These are phyloP conservation scores for Morone saxatilis DNA, from an alignment of 2,113 vertebrate species.

Conservation along the genomic window DNA sequence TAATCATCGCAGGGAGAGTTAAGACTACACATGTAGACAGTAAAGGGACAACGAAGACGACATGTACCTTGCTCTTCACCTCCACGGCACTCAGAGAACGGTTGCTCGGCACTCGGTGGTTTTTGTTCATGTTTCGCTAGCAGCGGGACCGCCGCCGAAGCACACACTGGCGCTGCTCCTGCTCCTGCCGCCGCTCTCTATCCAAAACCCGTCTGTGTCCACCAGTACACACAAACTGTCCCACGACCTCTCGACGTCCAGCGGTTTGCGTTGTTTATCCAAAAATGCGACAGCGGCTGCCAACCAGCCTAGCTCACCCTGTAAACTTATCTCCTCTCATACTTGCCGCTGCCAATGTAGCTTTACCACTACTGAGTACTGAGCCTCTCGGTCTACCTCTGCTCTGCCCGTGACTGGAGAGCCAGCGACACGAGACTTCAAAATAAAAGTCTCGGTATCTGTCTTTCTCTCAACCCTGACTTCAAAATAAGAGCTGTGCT, in stretches of 20 bases:
- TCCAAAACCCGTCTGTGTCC: slow-evolving; percentile 21
- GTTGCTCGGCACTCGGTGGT: slow-evolving; percentile 85
- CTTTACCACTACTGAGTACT: background rate
- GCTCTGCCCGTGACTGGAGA: slow-evolving; percentile 2
- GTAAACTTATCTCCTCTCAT: slow-evolving; percentile 68
- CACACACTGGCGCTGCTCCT: slow-evolving; percentile 66
- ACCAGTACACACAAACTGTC: background rate
- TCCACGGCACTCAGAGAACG: slow-evolving; percentile 85
- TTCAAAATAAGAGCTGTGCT: slow-evolving; percentile 69
- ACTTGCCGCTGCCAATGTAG: slow-evolving; percentile 13
- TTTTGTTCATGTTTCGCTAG: slow-evolving; percentile 87
- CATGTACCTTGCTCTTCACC: slow-evolving; percentile 88
- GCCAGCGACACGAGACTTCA: slow-evolving; percentile 45
- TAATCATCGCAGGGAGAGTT: background rate
- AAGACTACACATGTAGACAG: background rate
- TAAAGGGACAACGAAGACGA: background rate
- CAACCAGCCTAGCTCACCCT: slow-evolving; percentile 59
- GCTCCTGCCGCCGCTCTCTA: slow-evolving; percentile 8
- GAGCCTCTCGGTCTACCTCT: background rate
- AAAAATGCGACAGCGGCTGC: slow-evolving; percentile 54
- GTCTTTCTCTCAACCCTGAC: no score
- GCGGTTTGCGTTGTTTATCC: background rate
- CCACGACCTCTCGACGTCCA: slow-evolving; percentile 21
- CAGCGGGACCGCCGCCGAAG: slow-evolving; percentile 70
- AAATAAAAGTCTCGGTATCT: slow-evolving; percentile 55